phyloP scores from a whole-genome alignment of 2,888 invertebrate genomes.

The Torymus texanus region DNA sequence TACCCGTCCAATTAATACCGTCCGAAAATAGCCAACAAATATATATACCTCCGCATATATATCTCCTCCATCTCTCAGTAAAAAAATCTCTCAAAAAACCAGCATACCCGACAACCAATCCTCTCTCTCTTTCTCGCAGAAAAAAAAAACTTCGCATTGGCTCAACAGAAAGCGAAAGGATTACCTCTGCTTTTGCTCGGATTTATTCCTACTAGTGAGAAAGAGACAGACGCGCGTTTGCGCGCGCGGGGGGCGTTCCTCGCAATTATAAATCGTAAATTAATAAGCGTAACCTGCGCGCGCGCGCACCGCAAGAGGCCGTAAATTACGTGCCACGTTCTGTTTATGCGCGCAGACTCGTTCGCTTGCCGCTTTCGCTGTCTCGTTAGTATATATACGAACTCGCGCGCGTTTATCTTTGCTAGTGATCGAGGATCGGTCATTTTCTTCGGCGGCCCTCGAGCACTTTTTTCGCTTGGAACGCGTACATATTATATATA shows the following conservation, averaged over 20 bases:
- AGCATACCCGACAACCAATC: no score
- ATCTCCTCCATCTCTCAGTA: no score
- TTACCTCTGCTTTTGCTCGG: neutral
- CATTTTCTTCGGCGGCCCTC: slow-evolving; percentile 18
- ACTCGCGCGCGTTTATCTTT: slow-evolving; percentile 44
- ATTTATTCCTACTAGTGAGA: slow-evolving; percentile 42
- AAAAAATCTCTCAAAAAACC: no score
- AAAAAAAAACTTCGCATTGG: neutral
- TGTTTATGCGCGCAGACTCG: no score
- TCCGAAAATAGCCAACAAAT: no score
- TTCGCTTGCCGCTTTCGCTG: slow-evolving; percentile 34
- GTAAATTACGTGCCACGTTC: slow-evolving; percentile 42
- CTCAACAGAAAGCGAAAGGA: slow-evolving; percentile 26
- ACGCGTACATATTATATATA: no score
- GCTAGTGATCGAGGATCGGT: slow-evolving; percentile 46
- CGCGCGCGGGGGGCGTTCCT: slow-evolving; percentile 23
- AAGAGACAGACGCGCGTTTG: neutral
- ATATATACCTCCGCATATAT: no score
- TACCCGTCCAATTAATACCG: no score
- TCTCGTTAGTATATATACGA: slow-evolving; percentile 52
- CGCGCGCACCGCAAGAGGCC: slow-evolving; percentile 40
- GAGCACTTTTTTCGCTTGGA: neutral
- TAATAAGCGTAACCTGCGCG: slow-evolving; percentile 65
- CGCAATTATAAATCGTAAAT: slow-evolving; percentile 69
- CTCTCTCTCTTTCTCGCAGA: neutral